These are phyloP conservation scores for Pycnonotus jocosus DNA, from an alignment of 2,113 vertebrate genomes.

Conservation along the genomic window DNA sequence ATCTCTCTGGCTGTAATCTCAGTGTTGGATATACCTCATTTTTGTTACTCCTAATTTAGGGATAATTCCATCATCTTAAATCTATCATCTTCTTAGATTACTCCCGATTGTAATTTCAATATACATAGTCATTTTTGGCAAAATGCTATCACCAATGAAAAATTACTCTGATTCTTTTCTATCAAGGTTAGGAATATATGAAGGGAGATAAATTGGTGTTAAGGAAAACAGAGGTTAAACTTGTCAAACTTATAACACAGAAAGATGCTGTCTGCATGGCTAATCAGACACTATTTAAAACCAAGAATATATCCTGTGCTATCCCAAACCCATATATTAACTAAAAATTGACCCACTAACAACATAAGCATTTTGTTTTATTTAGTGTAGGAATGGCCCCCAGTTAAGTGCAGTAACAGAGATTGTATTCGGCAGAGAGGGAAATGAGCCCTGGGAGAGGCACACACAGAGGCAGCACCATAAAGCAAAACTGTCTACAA, in stretches of 20 bases:
- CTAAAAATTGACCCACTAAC: neutral
- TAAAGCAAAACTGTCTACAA: constrained; percentile 27
- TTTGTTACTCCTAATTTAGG: neutral
- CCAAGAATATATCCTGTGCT: neutral
- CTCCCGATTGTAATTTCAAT: neutral
- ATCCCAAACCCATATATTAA: neutral
- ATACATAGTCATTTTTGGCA: neutral
- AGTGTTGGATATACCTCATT: neutral
- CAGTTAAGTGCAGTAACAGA: constrained; percentile 16
- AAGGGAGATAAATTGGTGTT: neutral
- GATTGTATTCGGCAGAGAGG: neutral
- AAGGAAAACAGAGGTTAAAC: neutral
- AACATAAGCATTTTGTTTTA: neutral
- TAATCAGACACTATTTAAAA: neutral
- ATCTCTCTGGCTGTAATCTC: neutral
- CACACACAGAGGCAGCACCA: neutral
- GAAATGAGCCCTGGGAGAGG: neutral
- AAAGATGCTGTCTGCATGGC: neutral
- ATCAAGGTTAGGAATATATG: neutral
- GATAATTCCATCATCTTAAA: neutral
- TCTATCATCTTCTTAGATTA: neutral
- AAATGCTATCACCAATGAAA: neutral
- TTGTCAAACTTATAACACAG: neutral
- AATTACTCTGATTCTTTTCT: neutral
- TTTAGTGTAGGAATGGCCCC: neutral